Evolutionary conservation across 1,140 invertebrate species (phyloP).

Genomic region (Vanessa atalanta): DNA sequence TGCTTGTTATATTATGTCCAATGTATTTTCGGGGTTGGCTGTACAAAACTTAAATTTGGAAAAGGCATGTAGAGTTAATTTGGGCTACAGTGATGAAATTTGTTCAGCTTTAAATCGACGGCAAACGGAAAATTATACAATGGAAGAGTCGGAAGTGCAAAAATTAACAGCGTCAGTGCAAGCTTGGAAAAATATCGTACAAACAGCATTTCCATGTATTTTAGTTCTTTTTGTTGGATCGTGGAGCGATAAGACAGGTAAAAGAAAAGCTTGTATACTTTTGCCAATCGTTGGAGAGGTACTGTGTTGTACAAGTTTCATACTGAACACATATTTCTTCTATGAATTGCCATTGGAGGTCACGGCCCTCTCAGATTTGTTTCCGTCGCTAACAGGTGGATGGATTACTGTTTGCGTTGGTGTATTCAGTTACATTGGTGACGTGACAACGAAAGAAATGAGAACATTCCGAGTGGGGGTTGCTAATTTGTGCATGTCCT

Average conservation of each 20-base stretch:
- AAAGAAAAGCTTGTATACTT: conserved; percentile 82
- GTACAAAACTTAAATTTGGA: conserved; percentile 83
- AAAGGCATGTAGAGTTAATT: conserved; percentile 83
- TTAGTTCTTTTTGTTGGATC: conserved; percentile 83
- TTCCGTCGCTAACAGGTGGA: conserved; percentile 82
- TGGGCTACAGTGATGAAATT: conserved; percentile 79
- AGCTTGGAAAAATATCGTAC: conserved; percentile 81
- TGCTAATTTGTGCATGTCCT: conserved; percentile 81
- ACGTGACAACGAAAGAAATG: conserved; percentile 82
- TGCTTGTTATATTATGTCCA: conserved; percentile 82
- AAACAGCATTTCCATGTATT: conserved; percentile 81
- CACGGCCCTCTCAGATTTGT: conserved; percentile 79
- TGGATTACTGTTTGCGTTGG: conserved; percentile 82
- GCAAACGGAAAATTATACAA: conserved; percentile 76
- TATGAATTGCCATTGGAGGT: conserved; percentile 78
- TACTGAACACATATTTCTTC: conserved; percentile 81
- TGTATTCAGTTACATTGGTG: conserved; percentile 82
- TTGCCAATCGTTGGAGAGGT: conserved; percentile 81
- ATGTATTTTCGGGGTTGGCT: conserved; percentile 81
- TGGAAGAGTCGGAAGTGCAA: conserved; percentile 80
- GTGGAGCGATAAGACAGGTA: conserved; percentile 82
- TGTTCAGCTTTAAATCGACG: conserved; percentile 81
- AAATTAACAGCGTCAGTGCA: conserved; percentile 82
- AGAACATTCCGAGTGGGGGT: conserved; percentile 82
- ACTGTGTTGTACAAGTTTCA: conserved; percentile 74